Evolutionary conservation across 1,140 invertebrate genomes (phyloP), one percentile per base, ranked within the genome.

Genomic region (Macrotrachela quadricornifera): DNA sequence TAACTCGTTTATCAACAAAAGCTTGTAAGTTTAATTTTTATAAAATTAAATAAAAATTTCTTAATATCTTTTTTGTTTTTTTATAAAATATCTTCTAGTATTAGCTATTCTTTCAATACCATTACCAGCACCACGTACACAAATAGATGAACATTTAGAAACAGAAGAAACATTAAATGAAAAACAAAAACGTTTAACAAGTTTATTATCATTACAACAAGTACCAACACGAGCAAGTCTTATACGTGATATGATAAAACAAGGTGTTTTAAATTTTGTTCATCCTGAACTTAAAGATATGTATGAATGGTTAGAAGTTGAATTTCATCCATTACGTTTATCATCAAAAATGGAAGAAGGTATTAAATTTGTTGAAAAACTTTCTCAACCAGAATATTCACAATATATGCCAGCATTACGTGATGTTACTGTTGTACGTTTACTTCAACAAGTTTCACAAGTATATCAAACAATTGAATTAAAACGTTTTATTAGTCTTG

Each of bases 61-160:
- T 30, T 30, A n/a, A n/a, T 30, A 30, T 30, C 21, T 30, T 8
- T 30, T 30, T 30, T 2, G 21, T 4, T 30, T 30, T 30, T 30
- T 30, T 30, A 8, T 4, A n/a, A n/a, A n/a, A n/a, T n/a, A n/a
- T n/a, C n/a, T 30, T 30, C 8, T 30, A 30, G 21, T 30, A 30
- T 30, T 30, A 30, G 21, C 21, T 30, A 30, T 30, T 30, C 21
- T 30, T 4, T 30, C 21, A 30, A 30, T 30, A 4, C 21, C 21
- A 30, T 73, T 96, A 57, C 87, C 88, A 36, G 87, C 88, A 0
- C 79, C 85, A 0, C 83, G 94, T 65, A 86, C 88, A 0, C 85
- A 92, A 66, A 92, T 94, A 66, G 90, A 95, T 71, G 78, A 86
- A 21, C 85, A 94, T 51, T 84, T 95, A 54, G 88, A 95, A 68